These are phyloP conservation scores for Exephanes ischioxanthus DNA, from an alignment of 2,888 invertebrate genomes.

Conservation along the genomic window DNA sequence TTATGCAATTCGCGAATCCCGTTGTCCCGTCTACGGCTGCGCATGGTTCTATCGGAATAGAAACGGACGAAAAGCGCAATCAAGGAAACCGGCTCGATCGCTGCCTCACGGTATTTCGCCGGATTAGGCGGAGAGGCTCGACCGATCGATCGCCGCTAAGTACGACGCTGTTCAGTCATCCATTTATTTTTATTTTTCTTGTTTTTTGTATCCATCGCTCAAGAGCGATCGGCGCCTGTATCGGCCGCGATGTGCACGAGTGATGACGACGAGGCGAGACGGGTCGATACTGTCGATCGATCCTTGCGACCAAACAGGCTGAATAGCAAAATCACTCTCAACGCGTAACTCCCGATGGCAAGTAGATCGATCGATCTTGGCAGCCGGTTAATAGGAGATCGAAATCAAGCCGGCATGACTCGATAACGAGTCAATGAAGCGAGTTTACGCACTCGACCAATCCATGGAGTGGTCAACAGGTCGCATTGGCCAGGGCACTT, in stretches of 20 bases:
- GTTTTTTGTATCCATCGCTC: background rate
- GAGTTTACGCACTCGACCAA: conserved; percentile 35
- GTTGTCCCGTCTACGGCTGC: conserved; percentile 72
- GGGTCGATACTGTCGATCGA: conserved; percentile 38
- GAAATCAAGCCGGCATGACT: conserved; percentile 23
- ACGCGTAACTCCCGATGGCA: conserved; percentile 48
- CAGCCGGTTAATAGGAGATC: conserved; percentile 11
- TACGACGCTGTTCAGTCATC: background rate
- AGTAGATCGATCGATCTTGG: conserved; percentile 34
- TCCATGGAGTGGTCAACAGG: background rate
- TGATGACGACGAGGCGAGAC: conserved; percentile 36
- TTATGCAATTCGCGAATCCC: conserved; percentile 77
- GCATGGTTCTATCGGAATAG: background rate
- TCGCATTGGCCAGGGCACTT: background rate
- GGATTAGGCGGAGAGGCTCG: conserved; percentile 33
- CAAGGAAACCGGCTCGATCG: conserved; percentile 52
- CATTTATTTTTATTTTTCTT: background rate
- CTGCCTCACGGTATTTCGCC: conserved; percentile 21
- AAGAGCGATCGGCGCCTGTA: conserved; percentile 42
- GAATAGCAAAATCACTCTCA: conserved; percentile 39
- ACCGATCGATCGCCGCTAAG: conserved; percentile 30
- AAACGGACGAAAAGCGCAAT: conserved; percentile 52
- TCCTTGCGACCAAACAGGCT: conserved; percentile 25
- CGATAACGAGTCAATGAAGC: conserved; percentile 49
- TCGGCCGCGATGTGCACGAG: conserved; percentile 21